Evolutionary conservation across 2,797 vertebrate genomes (phyloP).

Genomic region (Coregonus sp.): DNA sequence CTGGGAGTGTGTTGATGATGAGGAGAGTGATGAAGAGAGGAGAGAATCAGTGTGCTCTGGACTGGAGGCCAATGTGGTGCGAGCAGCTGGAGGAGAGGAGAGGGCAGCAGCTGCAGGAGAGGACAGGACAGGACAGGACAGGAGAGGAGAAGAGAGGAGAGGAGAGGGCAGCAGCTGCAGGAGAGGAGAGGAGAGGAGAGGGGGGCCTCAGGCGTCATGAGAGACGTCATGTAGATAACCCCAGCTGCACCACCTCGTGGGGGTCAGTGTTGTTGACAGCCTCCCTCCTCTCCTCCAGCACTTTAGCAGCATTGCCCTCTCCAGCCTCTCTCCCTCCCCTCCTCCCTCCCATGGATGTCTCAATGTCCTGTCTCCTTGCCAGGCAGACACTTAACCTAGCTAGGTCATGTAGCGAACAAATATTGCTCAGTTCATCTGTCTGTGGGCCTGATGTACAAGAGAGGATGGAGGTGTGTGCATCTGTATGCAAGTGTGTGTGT

Average conservation of each 20-base stretch:
- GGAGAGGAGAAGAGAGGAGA: conserved; percentile 10
- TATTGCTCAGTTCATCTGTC: not conserved
- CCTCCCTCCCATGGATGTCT: conserved; percentile 1
- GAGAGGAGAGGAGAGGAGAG: conserved; percentile 24
- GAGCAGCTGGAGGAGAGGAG: conserved; percentile 14
- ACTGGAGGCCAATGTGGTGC: conserved; percentile 5
- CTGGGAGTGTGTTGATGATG: too few species aligned
- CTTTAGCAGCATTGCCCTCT: conserved; percentile 46
- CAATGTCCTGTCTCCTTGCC: not conserved
- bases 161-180: conserved; percentile 27
- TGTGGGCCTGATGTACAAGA: not conserved
- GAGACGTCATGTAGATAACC: conserved; percentile 47
- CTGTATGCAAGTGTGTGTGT: not conserved
- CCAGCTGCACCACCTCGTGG: conserved; percentile 67
- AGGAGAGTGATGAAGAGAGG: not conserved
- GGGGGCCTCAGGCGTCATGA: conserved; percentile 32
- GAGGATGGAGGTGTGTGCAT: not conserved
- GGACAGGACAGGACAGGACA: too few species aligned
- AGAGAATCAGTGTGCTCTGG: not conserved
- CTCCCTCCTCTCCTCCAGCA: conserved; percentile 17
- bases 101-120: not conserved
- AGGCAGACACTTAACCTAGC: not conserved
- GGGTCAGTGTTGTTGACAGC: conserved; percentile 66
- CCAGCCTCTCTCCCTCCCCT: conserved; percentile 27
- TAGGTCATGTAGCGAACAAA: not conserved